Base-by-base conservation (phyloP, 2,888 invertebrate species). In the Drosophila nr. perissopoda region DNA sequence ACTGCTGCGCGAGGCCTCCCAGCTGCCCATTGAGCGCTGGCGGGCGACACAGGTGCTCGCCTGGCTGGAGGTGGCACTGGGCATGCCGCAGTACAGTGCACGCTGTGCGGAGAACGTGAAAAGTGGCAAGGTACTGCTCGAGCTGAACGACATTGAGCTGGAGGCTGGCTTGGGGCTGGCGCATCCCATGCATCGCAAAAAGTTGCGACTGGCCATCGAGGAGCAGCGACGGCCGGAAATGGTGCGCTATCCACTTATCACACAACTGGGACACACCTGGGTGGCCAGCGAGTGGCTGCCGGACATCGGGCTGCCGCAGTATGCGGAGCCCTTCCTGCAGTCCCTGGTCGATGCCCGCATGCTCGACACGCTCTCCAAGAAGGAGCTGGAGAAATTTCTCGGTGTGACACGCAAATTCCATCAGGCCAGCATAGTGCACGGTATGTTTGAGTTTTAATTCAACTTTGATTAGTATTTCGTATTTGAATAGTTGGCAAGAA, bases 381-480 rank as follows among this genome's bases (percentile, higher is more conserved):
- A 98, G 91, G 98, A 99, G 92, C 94, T 99, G 90, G 98, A 98
- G 93, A 98, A 98, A 93, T 96, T 98, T 92, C 95, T 99, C 64
- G 97, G 97, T 10, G 97, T 99, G 11, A 97, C 97, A 42, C 95
- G 98, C 75, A 98, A 98, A 93, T 98, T 98, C 93, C 98, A 98
- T 94, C 98, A 98, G 93, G 97, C 97, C 13, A 98, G 98, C 84
- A 96, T 99, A 83, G 97, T 98, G 60, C 98, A 98, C 91, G 98
- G 97, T 93, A 85, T 69, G 66, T 75, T 49, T 33, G 8, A 21
- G 8, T 16, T 10, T 0, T 3, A 18, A 49, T 18, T 49, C 0
- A 49, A 49, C 49, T 18, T 27, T 27, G 2, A 27, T 27, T 27
- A 0, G 10, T 18, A 49, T 45, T 16, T 45, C 16, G 16, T 10